Percentiles rank a stretch among this genome's conserved stretches.
phyloP scores from a whole-genome alignment of 2,888 invertebrate genomes.

The Tromatobia lineatoria region DNA sequence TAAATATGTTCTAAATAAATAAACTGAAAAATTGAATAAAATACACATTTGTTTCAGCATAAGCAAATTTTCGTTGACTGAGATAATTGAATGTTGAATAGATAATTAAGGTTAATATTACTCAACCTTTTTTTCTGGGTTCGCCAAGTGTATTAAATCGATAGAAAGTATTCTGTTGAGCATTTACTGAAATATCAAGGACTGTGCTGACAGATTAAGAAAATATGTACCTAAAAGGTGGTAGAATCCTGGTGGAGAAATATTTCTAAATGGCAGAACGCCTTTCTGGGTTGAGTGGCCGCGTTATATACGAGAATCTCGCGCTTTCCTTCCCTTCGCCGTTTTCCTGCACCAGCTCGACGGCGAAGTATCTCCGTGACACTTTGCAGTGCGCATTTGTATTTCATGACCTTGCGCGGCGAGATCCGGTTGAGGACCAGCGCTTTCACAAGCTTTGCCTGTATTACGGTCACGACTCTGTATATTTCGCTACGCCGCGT shows the following conservation, averaged over 20 bases:
- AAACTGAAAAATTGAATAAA: no score
- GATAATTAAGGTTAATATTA: no score
- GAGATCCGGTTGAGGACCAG: neutral
- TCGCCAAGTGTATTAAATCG: neutral
- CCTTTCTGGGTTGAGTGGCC: constrained; percentile 59
- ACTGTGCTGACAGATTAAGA: neutral
- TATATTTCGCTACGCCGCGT: constrained; percentile 14
- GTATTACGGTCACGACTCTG: constrained; percentile 27
- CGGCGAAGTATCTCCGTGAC: constrained; percentile 49
- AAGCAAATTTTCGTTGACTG: no score
- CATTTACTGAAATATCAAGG: neutral
- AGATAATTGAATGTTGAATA: no score
- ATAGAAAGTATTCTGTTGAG: neutral
- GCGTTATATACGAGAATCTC: constrained; percentile 51
- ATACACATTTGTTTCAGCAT: no score
- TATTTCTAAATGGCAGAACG: constrained; percentile 46
- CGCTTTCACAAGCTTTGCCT: neutral
- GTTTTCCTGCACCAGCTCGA: neutral
- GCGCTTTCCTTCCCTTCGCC: constrained; percentile 2
- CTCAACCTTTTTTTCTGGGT: no score
- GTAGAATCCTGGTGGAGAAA: constrained; percentile 18
- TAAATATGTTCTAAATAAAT: no score
- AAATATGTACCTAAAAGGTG: neutral
- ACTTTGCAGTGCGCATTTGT: constrained; percentile 55
- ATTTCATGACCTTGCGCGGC: constrained; percentile 54